Base-by-base conservation (phyloP, 1,140 invertebrate genomes). In the Ptiloglossa arizonensis region DNA sequence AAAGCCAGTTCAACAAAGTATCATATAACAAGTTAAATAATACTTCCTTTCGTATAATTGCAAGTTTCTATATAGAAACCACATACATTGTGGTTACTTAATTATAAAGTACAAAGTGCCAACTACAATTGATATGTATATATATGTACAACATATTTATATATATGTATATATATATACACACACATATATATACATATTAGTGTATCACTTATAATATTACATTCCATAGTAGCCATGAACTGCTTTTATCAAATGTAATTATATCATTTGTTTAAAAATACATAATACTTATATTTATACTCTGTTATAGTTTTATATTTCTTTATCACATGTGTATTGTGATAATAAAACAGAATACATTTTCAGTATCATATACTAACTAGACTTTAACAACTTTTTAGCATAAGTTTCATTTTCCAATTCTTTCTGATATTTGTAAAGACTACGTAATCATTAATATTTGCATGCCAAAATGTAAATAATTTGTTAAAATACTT, bases 251-350 rank as follows among this genome's bases (percentile, higher is more conserved):
- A 44, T 81, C 66, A 70, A 77, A 48, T 60, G n/a, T 46, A 57
- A 24, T 64, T 35, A 22, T 78, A 56, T 41, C 1, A 24, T 59
- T 64, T 56, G 22, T 64, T 71, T 50, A 52, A 38, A 59, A 67
- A 29, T 82, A 82, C 48, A 78, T 67, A 56, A 32, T 64, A 81
- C 63, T 77, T 52, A 57, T 78, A 71, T 78, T 62, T 66, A 62
- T 62, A n/a, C 17, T 66, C 38, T 46, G 38, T 46, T 54, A 35
- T 62, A 59, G 27, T 15, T 64, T 24, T 70, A 67, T 19, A 73
- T 13, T 44, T 56, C 29, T 3, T 35, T 67, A 48, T 8, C 44
- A 62, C 24, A 69, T 44, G 5, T 74, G 41, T 24, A 54, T 54
- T 59, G 17, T 57, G 22, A 76, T 41, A 27, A 44, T 29, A 17